phyloP scores from a whole-genome alignment of 2,888 invertebrate species.

The Exocentrus adspersus region DNA sequence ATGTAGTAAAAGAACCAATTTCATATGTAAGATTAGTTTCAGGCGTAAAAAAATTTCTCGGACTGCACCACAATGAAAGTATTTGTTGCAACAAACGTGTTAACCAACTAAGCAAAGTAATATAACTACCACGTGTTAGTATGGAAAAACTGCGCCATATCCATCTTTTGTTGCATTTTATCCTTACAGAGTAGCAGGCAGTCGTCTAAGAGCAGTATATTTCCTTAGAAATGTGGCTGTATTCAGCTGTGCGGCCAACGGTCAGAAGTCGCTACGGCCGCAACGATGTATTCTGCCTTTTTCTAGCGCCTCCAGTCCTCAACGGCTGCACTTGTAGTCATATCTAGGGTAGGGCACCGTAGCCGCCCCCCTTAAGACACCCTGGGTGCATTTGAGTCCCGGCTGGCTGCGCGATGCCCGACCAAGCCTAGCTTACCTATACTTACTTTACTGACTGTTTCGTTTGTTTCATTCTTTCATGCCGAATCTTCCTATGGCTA shows the following conservation, averaged over 20 bases:
- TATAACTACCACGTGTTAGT: no score
- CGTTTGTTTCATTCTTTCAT: conserved; percentile 61
- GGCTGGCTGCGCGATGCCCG: conserved; percentile 57
- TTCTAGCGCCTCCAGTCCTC: conserved; percentile 43
- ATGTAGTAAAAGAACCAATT: no score
- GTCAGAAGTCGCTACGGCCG: conserved; percentile 34
- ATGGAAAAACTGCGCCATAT: no score
- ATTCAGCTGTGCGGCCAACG: conserved; percentile 41
- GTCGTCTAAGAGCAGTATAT: no score
- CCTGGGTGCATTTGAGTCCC: conserved; percentile 63
- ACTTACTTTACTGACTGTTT: conserved; percentile 52
- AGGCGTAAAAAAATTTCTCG: no score
- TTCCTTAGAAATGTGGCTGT: conserved; percentile 19
- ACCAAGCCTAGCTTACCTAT: conserved; percentile 49
- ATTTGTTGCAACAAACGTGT: no score
- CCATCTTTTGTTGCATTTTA: no score
- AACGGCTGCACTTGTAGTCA: conserved; percentile 63
- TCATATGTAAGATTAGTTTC: no score
- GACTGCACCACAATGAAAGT: no score
- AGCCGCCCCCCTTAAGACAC: conserved; percentile 50
- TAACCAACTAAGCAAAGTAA: no score
- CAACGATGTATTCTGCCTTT: conserved; percentile 34
- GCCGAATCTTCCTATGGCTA: conserved; percentile 64
- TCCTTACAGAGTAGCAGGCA: no score
- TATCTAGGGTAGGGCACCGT: conserved; percentile 61